Evolutionary conservation across 2,113 vertebrate genomes (phyloP).

Genomic region (Nesoenas mayeri): DNA sequence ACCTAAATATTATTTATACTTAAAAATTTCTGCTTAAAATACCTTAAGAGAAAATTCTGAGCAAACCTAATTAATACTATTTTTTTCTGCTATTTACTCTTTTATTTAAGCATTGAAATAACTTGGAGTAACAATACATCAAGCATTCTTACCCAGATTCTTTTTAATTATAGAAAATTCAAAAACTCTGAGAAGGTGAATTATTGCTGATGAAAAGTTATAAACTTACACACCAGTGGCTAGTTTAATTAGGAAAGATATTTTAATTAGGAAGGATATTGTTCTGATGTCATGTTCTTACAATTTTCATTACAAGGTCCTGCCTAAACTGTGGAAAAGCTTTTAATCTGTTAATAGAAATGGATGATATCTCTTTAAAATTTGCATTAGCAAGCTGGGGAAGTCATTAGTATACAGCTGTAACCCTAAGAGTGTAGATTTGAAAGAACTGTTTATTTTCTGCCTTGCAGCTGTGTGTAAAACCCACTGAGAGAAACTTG

Average conservation of each 20-base stretch:
- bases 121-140: background rate
- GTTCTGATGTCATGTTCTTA: background rate
- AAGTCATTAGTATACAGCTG: conserved; percentile 59
- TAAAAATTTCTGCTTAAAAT: background rate
- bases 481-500: conserved; percentile 68
- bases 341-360: background rate
- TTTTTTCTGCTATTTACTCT: background rate
- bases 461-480: conserved; percentile 69
- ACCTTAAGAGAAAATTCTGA: background rate
- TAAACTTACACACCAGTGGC: background rate
- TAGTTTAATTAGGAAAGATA: background rate
- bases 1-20: background rate
- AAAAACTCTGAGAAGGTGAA: background rate
- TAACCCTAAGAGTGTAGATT: conserved; percentile 51
- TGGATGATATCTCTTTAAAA: conserved; percentile 51
- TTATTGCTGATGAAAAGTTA: background rate
- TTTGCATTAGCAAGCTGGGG: background rate
- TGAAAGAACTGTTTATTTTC: conserved; percentile 69
- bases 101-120: background rate
- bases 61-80: background rate
- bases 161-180: background rate
- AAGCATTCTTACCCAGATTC: background rate
- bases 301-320: background rate
- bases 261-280: background rate
- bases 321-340: background rate